phyloP scores from a whole-genome alignment of 64 coral and sea anemone species.

The Dendrophyllia cribrosa region DNA sequence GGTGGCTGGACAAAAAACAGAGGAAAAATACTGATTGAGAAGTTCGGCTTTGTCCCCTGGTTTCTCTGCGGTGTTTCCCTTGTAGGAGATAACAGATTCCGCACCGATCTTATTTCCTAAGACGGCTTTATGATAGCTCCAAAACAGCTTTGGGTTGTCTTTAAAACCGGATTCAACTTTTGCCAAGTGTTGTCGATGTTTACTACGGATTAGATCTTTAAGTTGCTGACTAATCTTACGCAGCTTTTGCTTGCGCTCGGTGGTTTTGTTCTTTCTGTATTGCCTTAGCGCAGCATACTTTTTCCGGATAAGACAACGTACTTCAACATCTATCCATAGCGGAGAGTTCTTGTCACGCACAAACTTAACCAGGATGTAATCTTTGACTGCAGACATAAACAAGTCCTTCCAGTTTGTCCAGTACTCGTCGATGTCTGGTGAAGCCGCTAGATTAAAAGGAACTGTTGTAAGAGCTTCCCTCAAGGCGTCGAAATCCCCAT shows the following conservation, averaged over 20 bases:
- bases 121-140: slow-evolving; percentile 65
- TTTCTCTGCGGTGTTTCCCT: background rate
- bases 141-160: slow-evolving; percentile 66
- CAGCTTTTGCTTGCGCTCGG: slow-evolving; percentile 24
- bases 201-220: slow-evolving; percentile 13
- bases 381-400: slow-evolving; percentile 27
- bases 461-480: background rate
- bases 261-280: slow-evolving; percentile 42
- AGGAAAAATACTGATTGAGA: slow-evolving; percentile 48
- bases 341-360: slow-evolving; percentile 46
- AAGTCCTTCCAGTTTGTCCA: slow-evolving; percentile 55
- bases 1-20: slow-evolving; percentile 3
- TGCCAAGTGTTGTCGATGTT: slow-evolving; percentile 29
- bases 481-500: slow-evolving; percentile 30
- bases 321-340: slow-evolving; percentile 63
- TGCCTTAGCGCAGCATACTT: slow-evolving; percentile 44
- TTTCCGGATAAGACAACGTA: slow-evolving; percentile 42
- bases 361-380: slow-evolving; percentile 30
- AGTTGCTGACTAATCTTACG: slow-evolving; percentile 21
- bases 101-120: background rate
- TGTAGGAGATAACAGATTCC: slow-evolving; percentile 14
- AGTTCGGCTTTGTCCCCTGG: slow-evolving; percentile 39
- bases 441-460: background rate
- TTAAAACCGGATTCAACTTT: slow-evolving; percentile 52
- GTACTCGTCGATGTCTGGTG: slow-evolving; percentile 41